Base-by-base conservation (phyloP, 2,888 invertebrate genomes). In the Pantelozetes paolii region DNA sequence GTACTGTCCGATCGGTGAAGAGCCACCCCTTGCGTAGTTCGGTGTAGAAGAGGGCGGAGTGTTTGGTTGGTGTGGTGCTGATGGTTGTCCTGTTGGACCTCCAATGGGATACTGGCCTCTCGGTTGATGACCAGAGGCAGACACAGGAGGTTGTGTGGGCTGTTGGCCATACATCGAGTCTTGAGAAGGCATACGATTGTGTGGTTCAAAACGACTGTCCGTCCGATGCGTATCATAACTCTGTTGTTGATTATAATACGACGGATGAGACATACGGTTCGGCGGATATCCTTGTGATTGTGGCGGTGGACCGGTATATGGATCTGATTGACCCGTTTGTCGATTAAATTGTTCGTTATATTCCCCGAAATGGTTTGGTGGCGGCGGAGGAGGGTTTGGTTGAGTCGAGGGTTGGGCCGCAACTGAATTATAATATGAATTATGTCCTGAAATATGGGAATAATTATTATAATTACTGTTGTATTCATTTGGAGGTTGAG, bases 231-330 rank as follows among this genome's bases (percentile, higher is more conserved):
- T 23, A 13, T 71, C 54, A 71, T 71, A 57, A 1, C 20, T n/a
- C 28, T 69, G 69, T 20, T 54, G 71, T 57, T 71, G 71, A 36
- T 57, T 40, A 32, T 54, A 50, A 54, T 50, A 57, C 20, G 30
- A 48, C 45, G 50, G 54, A 71, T 71, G 71, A 57, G 54, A n/a
- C 71, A 69, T 76, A 57, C 76, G 71, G 48, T 75, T 77, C 15
- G 77, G 77, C 15, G 77, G 77, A 67, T 76, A 77, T 20, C 77
- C 76, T 28, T 75, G 75, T 30, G 71, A 23, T 71, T 48, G 54
- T 20, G 71, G 71, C 40, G 77, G 76, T 40, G 77, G 77, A 57
- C 71, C 76, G 26, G 75, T 74, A 69, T 77, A 77, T 3, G 77
- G 75, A 54, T 76, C 77, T 42, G 71, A 74, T 23, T 40, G 69